phyloP scores from a whole-genome alignment of 2,888 invertebrate genomes.

The Myopa testacea region DNA sequence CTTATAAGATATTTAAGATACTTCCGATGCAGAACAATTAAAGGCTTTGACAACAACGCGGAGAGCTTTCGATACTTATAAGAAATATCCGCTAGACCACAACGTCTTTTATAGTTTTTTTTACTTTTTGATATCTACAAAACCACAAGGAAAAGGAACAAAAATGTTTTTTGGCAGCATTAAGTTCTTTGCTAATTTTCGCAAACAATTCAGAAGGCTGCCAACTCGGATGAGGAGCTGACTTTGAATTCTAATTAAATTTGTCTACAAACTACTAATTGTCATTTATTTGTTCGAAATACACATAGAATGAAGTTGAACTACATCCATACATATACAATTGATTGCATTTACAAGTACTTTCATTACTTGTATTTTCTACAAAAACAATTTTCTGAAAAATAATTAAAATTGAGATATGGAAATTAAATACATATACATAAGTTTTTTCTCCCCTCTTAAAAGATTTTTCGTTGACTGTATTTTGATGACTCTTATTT shows the following conservation, averaged over 20 bases:
- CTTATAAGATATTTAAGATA: neutral
- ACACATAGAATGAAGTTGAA: too few relatives aligned
- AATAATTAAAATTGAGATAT: too few relatives aligned
- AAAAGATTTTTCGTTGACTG: too few relatives aligned
- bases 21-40: neutral
- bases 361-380: neutral
- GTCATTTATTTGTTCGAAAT: neutral
- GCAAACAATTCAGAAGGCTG: neutral
- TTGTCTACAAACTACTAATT: neutral
- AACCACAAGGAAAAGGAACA: too few relatives aligned
- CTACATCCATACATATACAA: neutral
- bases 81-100: too few relatives aligned
- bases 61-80: neutral
- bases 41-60: neutral
- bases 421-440: too few relatives aligned
- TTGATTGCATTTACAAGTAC: slow-evolving; percentile 72
- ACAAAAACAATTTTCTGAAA: neutral
- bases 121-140: too few relatives aligned
- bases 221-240: neutral
- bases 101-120: too few relatives aligned
- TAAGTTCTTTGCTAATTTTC: too few relatives aligned
- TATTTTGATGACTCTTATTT: too few relatives aligned
- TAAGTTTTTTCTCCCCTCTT: too few relatives aligned
- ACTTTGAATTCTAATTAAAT: neutral
- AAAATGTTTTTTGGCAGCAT: too few relatives aligned